A percentile compares a stretch with the other conserved stretches of the same genome.
Evolutionary conservation across 2,113 vertebrate species (phyloP).

Genomic region (Orycteropus afer): DNA sequence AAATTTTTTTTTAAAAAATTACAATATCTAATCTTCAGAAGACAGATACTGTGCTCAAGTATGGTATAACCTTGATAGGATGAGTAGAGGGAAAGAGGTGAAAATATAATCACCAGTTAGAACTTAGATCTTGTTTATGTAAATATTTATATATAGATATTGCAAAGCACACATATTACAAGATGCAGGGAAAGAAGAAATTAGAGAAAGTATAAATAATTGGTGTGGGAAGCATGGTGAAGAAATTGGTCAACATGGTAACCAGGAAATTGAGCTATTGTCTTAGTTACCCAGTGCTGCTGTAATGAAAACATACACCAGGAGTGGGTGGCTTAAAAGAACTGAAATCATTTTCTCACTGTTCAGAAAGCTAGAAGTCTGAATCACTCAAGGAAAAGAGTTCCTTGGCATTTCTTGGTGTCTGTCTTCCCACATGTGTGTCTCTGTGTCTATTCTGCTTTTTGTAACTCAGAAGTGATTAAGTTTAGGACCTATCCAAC

Average conservation of each 20-base stretch:
- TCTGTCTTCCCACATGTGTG: background rate
- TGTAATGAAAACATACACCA: background rate
- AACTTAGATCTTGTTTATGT: background rate
- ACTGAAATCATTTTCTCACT: background rate
- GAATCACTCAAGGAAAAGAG: background rate
- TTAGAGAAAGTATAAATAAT: conserved; percentile 14
- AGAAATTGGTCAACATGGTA: background rate
- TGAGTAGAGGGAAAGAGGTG: background rate
- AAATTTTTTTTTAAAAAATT: no score
- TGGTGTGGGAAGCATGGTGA: background rate
- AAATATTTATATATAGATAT: background rate
- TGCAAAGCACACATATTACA: background rate
- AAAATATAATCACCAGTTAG: conserved; percentile 25
- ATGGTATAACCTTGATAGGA: background rate
- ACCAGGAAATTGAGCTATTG: conserved; percentile 12
- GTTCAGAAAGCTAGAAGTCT: background rate
- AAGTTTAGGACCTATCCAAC: background rate
- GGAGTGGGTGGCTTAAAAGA: background rate
- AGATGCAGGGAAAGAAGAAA: background rate
- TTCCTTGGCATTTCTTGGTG: background rate
- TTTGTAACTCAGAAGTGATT: background rate
- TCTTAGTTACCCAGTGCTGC: background rate
- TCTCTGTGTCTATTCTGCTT: background rate
- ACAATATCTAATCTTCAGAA: no score
- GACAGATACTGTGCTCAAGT: background rate